A percentile compares a stretch with the other conserved stretches of the same genome.
These are phyloP conservation scores for Drosophila colorata DNA, from an alignment of 2,888 invertebrate species.

Conservation along the genomic window DNA sequence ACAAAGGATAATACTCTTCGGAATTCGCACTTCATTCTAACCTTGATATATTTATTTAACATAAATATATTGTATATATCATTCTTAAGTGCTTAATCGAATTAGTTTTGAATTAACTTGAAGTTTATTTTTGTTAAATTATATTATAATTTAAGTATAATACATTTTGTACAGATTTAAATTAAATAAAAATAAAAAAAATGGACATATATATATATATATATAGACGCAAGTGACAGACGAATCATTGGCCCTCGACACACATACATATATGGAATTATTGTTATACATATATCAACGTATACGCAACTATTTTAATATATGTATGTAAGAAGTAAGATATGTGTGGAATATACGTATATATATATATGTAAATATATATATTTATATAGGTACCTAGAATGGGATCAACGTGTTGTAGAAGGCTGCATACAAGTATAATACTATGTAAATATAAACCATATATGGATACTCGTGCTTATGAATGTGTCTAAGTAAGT, in stretches of 20 bases:
- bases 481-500: constrained; percentile 19
- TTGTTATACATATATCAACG: constrained; percentile 14
- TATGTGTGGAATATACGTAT: constrained; percentile 39
- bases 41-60: constrained; percentile 1
- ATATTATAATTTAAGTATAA: constrained; percentile 82
- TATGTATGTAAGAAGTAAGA: constrained; percentile 28
- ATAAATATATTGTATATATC: background rate
- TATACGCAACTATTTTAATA: constrained; percentile 15
- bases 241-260: constrained; percentile 62
- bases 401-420: constrained; percentile 54
- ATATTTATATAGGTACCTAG: constrained; percentile 29
- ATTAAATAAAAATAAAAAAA: constrained; percentile 71
- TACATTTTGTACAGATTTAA: constrained; percentile 85
- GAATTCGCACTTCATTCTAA: background rate
- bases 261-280: constrained; percentile 29
- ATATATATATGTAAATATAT: constrained; percentile 20
- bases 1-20: background rate
- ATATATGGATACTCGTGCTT: constrained; percentile 21
- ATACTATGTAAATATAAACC: constrained; percentile 34
- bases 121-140: constrained; percentile 73
- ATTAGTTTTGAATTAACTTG: constrained; percentile 61
- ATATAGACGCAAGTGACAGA: constrained; percentile 46
- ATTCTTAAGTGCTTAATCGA: constrained; percentile 26
- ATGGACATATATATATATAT: constrained; percentile 34
- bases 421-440: constrained; percentile 51